Percentiles rank a stretch among this genome's conserved stretches.
Conservation (phyloP, 1,140 invertebrate species). For the Andrena cerasifolii region DNA sequence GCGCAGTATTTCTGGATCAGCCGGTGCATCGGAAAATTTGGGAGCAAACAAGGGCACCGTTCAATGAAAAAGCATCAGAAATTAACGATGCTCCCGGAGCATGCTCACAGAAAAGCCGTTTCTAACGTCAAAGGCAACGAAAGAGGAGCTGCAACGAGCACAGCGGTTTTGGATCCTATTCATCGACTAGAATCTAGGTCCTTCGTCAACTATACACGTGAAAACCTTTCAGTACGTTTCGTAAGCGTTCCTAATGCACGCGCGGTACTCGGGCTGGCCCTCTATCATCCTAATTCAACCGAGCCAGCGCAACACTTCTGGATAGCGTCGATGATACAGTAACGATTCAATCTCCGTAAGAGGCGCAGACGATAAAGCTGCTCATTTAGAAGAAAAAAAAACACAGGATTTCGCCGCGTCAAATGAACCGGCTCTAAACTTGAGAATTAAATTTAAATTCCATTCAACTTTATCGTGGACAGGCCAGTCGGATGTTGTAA, state of each 20-base stretch:
- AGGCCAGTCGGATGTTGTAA: constrained; percentile 29
- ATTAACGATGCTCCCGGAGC: not conserved
- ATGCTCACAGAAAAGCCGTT: not conserved
- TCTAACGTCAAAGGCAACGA: not conserved
- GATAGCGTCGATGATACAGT: too few relatives aligned
- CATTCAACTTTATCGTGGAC: constrained; percentile 47
- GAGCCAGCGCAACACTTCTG: not conserved
- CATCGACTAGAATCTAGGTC: not conserved
- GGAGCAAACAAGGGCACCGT: not conserved
- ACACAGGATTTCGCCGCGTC: not conserved
- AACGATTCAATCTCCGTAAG: not conserved
- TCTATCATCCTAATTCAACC: not conserved
- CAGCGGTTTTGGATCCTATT: not conserved
- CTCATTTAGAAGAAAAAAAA: not conserved
- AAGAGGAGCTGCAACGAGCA: not conserved
- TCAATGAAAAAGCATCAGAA: not conserved
- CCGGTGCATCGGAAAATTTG: not conserved
- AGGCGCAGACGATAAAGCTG: not conserved
- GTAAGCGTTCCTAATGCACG: not conserved
- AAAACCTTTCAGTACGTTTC: not conserved
- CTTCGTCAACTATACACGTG: not conserved
- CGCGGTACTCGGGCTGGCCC: too few relatives aligned
- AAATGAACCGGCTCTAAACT: constrained; percentile 34
- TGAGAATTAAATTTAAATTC: constrained; percentile 43
- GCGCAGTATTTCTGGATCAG: not conserved